Evolutionary conservation across 2,888 invertebrate species (phyloP), one percentile per base, ranked within the genome.

Genomic region (Temnothorax unifasciatus): DNA sequence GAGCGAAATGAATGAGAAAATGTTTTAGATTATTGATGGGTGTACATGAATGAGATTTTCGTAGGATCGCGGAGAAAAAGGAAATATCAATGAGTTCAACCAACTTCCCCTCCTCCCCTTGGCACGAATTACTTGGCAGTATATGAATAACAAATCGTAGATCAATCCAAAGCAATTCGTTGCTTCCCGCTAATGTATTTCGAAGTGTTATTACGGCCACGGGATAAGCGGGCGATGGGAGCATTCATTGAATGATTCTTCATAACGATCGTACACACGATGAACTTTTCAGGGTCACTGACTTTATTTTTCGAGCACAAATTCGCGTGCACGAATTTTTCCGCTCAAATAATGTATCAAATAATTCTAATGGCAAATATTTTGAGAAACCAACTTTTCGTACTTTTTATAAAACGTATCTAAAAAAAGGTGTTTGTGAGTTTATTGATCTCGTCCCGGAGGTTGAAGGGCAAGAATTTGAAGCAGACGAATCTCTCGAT

Each of bases 401-500:
- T 57, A 29, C 8, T 68, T 68, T 79, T 34, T 47, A 21, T n/a
- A 15, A 59, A 18, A 59, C 6, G 18, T 68, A 11, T 11, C 25
- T 41, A 41, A 77, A 54, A 69, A 59, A 59, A 69, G 4, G 11
- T 25, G 21, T 61, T 71, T 38, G 79, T 47, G 29, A 38, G 79
- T 81, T 64, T 77, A 89, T 87, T 85, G 88, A 85, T 85, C 84
- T 73, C 83, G 59, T 61, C 75, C 68, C 73, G 89, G 89, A 63
- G 87, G 87, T 83, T 86, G 83, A 85, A 77, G 84, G 86, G 87
- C 87, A 89, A 89, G 87, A 89, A 88, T 89, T 86, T 84, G 84
- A 86, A 84, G 75, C 71, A 66, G 41, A 64, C 86, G 85, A 84
- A 81, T 81, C 84, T 82, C 64, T 86, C 79, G 84, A 85, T 89